These are phyloP conservation scores for Chascanopsetta lugubris DNA, from an alignment of 2,113 vertebrate species.

Conservation along the genomic window DNA sequence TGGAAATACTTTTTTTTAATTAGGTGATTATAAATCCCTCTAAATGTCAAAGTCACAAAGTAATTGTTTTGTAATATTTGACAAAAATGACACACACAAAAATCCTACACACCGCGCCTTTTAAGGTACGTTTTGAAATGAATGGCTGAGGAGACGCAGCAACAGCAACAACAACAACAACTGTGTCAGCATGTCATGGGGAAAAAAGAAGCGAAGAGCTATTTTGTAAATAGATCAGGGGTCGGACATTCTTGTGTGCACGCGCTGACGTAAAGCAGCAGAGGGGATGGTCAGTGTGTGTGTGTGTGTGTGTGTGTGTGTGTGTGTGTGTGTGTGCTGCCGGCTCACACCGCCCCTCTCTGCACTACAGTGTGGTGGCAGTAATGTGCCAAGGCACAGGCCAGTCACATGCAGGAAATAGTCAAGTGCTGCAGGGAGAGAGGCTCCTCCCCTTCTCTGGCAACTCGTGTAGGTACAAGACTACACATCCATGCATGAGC, in stretches of 20 bases:
- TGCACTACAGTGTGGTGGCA: conserved; percentile 71
- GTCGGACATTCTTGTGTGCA: conserved; percentile 68
- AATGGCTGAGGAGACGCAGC: not conserved
- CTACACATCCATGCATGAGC: conserved; percentile 57
- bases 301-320: no score
- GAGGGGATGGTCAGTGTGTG: conserved; percentile 48
- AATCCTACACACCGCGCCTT: no score
- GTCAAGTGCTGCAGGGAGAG: conserved; percentile 47
- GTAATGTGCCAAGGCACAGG: conserved; percentile 66
- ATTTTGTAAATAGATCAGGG: conserved; percentile 68
- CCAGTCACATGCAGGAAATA: conserved; percentile 65
- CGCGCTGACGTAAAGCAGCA: conserved; percentile 62
- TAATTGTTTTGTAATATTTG: no score
- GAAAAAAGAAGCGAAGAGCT: conserved; percentile 57
- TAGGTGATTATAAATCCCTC: no score
- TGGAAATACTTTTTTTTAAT: no score
- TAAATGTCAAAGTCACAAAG: no score
- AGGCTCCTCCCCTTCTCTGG: conserved; percentile 59
- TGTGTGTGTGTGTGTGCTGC: no score
- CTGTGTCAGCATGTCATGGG: conserved; percentile 50
- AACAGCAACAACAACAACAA: conserved; percentile 8
- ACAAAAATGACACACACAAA: no score
- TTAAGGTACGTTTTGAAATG: not conserved
- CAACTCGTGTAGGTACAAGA: conserved; percentile 57
- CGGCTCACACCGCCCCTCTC: conserved; percentile 53